Evolutionary conservation across 2,797 vertebrate genomes (phyloP), one percentile per base, ranked within the genome.

Genomic region (Protonibea diacanthus): DNA sequence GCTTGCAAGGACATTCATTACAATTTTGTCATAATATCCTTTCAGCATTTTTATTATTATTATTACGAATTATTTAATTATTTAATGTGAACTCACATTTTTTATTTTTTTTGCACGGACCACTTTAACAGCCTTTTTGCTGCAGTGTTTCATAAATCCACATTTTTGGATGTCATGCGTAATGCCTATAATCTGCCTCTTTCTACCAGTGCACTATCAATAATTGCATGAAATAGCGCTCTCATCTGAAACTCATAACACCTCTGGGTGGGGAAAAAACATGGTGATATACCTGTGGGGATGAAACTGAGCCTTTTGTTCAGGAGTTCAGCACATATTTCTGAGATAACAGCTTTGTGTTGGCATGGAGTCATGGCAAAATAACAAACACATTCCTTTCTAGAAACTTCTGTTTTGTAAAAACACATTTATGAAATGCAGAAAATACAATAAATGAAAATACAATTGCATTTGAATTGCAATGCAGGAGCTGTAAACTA

Each of bases 221-320:
- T 87, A 70, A 85, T 80, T 84, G 79, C 53, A 81, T 20, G 42
- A 81, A 86, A 87, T 64, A 74, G 38, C 1, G 15, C n/a, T 48
- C 25, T 21, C 51, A 63, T 88, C 51, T 77, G 42, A 76, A 75
- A 80, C 74, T 81, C 66, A 55, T 42, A 38, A 9, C 33, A 65
- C 55, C 67, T 68, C 64, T 49, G 52, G 60, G 65, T 27, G 33
- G 33, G 2, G 40, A 65, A 74, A 83, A 75, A 62, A 51, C 63
- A 42, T 56, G 74, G n/a, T 38, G 57, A 59, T 59, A 55, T 20
- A 40, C 48, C 48, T 57, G 20, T 20, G n/a, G 20, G 53, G 55
- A 80, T 71, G 49, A 58, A 67, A 62, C 17, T 58, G 52, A 74
- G 68, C 65, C 60, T 69, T 86, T 71, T 79, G 29, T 72, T 80